Percentiles rank a stretch among this genome's conserved stretches.
Conservation (phyloP, 2,797 vertebrate species). For the Cheirogaleus major region DNA sequence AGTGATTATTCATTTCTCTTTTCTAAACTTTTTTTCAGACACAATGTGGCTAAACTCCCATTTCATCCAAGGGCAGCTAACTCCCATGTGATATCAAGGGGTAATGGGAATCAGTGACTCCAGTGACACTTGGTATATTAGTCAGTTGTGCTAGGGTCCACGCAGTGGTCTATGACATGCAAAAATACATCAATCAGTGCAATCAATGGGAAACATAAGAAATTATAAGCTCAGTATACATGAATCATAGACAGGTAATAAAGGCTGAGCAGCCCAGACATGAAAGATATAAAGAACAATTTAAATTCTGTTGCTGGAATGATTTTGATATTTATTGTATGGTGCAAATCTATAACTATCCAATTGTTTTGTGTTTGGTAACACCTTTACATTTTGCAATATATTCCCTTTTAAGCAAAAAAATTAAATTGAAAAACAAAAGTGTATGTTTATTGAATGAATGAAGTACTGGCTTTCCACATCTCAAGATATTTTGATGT, state of each 20-base stretch:
- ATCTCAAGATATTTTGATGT: constrained; percentile 2
- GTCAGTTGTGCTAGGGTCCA: neutral
- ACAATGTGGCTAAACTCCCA: neutral
- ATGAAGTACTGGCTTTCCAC: neutral
- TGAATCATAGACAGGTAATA: neutral
- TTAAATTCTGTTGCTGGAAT: neutral
- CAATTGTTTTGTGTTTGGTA: neutral
- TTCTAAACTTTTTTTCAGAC: neutral
- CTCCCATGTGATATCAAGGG: neutral
- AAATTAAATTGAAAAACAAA: neutral
- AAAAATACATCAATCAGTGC: neutral
- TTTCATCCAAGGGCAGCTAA: neutral
- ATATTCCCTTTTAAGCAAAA: neutral
- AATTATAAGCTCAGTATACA: neutral
- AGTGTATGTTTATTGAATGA: neutral
- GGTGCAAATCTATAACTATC: neutral
- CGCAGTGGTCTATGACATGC: neutral
- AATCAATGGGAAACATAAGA: neutral
- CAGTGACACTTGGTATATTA: neutral
- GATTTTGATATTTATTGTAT: neutral
- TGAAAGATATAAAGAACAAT: neutral
- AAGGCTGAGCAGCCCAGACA: neutral
- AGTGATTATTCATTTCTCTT: neutral
- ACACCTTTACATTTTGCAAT: neutral
- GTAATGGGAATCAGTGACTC: neutral